These are phyloP conservation scores for Erithacus rubecula DNA, from an alignment of 2,797 vertebrate genomes.

Conservation along the genomic window DNA sequence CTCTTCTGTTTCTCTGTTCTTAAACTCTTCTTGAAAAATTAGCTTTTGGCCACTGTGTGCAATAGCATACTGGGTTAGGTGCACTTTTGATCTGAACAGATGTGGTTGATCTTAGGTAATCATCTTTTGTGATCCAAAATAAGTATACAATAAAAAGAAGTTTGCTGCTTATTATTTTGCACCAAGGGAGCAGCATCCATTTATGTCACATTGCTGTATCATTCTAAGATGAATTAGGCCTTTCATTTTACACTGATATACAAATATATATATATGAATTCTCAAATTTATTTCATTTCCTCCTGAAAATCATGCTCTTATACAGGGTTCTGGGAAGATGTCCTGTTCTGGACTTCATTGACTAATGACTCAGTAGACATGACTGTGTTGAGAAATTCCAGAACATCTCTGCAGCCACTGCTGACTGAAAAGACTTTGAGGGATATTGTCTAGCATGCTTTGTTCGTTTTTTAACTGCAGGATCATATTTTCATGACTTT, in stretches of 20 bases:
- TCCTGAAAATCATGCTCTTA: neutral
- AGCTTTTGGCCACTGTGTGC: neutral
- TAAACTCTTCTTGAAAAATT: neutral
- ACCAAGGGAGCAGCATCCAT: neutral
- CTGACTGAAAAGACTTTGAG: neutral
- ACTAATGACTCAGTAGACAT: neutral
- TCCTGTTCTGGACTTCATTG: neutral
- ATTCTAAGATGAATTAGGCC: neutral
- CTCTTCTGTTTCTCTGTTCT: neutral
- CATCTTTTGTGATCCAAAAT: neutral
- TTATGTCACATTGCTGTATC: neutral
- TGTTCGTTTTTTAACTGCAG: neutral
- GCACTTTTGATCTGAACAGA: neutral
- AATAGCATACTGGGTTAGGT: neutral
- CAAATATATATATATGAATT: fast-evolving
- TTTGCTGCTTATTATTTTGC: neutral
- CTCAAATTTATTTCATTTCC: neutral
- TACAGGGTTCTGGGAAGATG: neutral
- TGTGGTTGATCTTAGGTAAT: neutral
- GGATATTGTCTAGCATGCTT: neutral
- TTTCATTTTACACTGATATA: neutral
- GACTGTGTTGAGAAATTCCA: neutral
- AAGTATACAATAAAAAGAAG: neutral
- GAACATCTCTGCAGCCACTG: neutral
- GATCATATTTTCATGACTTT: neutral